Conservation (phyloP, 2,888 invertebrate genomes). For the Heliconius cydno region DNA sequence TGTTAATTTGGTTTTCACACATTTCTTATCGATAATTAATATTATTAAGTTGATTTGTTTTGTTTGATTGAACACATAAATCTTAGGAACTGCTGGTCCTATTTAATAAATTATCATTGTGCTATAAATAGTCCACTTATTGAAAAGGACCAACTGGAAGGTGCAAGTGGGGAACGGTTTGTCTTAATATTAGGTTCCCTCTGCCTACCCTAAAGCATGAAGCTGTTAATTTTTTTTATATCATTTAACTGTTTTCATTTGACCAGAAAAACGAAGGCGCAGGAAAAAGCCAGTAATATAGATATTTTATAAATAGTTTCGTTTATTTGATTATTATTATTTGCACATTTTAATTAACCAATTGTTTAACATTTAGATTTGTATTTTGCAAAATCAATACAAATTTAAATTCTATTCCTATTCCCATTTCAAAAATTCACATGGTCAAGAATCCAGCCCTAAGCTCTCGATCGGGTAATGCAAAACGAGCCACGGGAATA, state of each 20-base stretch:
- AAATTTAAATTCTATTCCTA: not conserved
- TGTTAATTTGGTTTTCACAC: constrained; percentile 45
- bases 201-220: no score
- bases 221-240: no score
- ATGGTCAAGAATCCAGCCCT: constrained; percentile 64
- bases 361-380: not conserved
- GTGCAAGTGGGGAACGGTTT: no score
- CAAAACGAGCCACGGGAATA: constrained; percentile 81
- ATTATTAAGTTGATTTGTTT: not conserved
- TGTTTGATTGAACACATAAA: not conserved
- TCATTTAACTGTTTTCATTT: not conserved
- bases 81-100: no score
- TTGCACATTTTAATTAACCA: not conserved
- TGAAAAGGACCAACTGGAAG: no score
- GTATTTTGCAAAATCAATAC: not conserved
- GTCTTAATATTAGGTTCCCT: no score
- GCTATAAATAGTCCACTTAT: no score
- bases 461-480: constrained; percentile 78
- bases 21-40: constrained; percentile 23
- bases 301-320: not conserved
- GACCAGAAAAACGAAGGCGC: not conserved
- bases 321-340: not conserved
- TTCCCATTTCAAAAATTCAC: not conserved
- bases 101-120: no score
- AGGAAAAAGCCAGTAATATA: not conserved